Conservation (phyloP, 2,888 invertebrate species). For the Trissolcus brochymenae region DNA sequence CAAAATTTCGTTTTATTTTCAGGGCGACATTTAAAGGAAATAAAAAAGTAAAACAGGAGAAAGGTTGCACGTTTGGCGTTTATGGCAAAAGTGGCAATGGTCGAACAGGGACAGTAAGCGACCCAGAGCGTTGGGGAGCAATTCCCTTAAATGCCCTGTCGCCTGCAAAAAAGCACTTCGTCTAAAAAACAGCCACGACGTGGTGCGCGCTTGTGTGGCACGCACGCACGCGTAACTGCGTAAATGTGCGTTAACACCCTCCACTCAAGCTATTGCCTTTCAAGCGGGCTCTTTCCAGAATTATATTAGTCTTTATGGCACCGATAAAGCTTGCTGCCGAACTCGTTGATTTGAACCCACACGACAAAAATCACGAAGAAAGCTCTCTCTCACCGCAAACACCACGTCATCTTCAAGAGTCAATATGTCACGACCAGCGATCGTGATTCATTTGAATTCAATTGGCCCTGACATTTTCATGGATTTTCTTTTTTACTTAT, state of each 20-base stretch:
- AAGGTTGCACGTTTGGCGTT: slow-evolving; percentile 52
- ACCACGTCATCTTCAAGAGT: slow-evolving; percentile 29
- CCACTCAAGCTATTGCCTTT: slow-evolving; percentile 68
- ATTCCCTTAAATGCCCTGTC: slow-evolving; percentile 75
- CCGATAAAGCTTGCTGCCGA: slow-evolving; percentile 72
- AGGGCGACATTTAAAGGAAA: slow-evolving; percentile 33
- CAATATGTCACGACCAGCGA: slow-evolving; percentile 39
- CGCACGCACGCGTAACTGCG: slow-evolving; percentile 58
- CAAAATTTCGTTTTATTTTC: slow-evolving; percentile 22
- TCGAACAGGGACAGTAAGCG: slow-evolving; percentile 53
- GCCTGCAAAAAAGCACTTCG: slow-evolving; percentile 74
- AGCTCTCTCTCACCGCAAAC: slow-evolving; percentile 38
- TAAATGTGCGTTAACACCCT: slow-evolving; percentile 60
- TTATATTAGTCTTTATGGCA: slow-evolving; percentile 72
- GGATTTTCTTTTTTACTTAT: background rate
- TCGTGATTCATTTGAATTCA: slow-evolving; percentile 22
- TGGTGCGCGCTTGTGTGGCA: slow-evolving; percentile 43
- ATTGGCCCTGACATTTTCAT: slow-evolving; percentile 12
- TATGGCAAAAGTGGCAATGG: slow-evolving; percentile 51
- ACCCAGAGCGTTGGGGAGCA: slow-evolving; percentile 71
- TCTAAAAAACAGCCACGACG: slow-evolving; percentile 70
- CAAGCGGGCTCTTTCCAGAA: slow-evolving; percentile 63
- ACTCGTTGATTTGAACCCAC: slow-evolving; percentile 62
- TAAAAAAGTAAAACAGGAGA: slow-evolving; percentile 46
- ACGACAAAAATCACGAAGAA: slow-evolving; percentile 55